These are phyloP conservation scores for Heliconius charithonia DNA, from an alignment of 2,888 invertebrate genomes.

Conservation along the genomic window DNA sequence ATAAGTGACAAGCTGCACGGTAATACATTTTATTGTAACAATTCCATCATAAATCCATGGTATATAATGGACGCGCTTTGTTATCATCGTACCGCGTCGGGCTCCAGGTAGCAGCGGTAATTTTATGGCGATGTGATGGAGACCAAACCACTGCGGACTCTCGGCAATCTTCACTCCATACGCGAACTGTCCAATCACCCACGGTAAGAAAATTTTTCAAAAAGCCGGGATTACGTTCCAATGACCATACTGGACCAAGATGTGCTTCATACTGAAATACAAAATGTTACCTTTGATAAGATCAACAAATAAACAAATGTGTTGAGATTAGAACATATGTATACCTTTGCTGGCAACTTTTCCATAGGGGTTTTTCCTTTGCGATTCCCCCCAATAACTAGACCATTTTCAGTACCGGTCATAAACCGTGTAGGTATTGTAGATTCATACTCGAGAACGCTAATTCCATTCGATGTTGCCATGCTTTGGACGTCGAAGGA, in stretches of 20 bases:
- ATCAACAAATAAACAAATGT: not conserved
- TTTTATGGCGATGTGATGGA: slow-evolving; percentile 84
- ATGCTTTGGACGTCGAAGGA: slow-evolving; percentile 78
- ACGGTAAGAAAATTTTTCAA: slow-evolving; percentile 96
- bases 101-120: slow-evolving; percentile 93
- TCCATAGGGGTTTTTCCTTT: slow-evolving; percentile 88
- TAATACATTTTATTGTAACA: not conserved
- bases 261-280: slow-evolving; percentile 84
- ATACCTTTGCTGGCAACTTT: slow-evolving; percentile 84
- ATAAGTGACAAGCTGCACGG: slow-evolving; percentile 89
- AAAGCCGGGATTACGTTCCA: slow-evolving; percentile 95
- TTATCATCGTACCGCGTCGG: slow-evolving; percentile 85
- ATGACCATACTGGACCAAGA: slow-evolving; percentile 91
- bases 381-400: slow-evolving; percentile 86
- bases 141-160: slow-evolving; percentile 97
- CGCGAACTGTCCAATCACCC: slow-evolving; percentile 95
- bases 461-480: slow-evolving; percentile 84
- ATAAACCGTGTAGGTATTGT: slow-evolving; percentile 90
- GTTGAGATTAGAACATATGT: not conserved
- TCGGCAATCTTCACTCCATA: slow-evolving; percentile 97
- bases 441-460: slow-evolving; percentile 87
- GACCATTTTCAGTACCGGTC: slow-evolving; percentile 87
- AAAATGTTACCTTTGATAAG: not conserved
- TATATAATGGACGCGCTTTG: not conserved
- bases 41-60: not conserved